phyloP scores from a whole-genome alignment of 2,888 invertebrate genomes.

The Troilus luridus region DNA sequence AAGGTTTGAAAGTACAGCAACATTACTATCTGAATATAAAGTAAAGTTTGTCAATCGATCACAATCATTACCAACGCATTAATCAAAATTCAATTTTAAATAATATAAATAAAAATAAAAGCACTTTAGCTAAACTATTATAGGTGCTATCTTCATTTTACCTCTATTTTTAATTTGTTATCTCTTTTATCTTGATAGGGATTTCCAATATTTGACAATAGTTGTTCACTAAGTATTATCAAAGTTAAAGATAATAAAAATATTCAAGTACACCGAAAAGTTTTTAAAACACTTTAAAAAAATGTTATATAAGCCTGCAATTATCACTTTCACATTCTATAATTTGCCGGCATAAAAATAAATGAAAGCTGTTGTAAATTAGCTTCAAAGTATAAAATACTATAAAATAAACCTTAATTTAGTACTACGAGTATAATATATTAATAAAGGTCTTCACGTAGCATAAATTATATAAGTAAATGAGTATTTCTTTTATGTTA shows the following conservation, averaged over 20 bases:
- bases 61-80: background rate
- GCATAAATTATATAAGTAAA: no score
- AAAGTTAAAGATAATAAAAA: background rate
- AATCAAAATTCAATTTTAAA: no score
- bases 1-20: background rate
- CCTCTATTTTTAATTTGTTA: no score
- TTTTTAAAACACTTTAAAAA: background rate
- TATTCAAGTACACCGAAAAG: background rate
- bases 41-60: background rate
- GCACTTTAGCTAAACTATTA: no score
- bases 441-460: no score
- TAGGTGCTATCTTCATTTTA: no score
- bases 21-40: background rate
- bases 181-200: background rate
- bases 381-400: background rate
- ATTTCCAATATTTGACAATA: background rate
- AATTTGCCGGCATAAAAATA: background rate
- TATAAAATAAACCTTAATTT: no score
- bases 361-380: background rate
- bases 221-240: background rate
- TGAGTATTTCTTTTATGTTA: no score
- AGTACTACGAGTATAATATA: no score
- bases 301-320: background rate
- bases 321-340: background rate
- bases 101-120: no score